Evolutionary conservation across 2,113 vertebrate genomes (phyloP), one percentile per base, ranked within the genome.

Genomic region (Paralichthys olivaceus): DNA sequence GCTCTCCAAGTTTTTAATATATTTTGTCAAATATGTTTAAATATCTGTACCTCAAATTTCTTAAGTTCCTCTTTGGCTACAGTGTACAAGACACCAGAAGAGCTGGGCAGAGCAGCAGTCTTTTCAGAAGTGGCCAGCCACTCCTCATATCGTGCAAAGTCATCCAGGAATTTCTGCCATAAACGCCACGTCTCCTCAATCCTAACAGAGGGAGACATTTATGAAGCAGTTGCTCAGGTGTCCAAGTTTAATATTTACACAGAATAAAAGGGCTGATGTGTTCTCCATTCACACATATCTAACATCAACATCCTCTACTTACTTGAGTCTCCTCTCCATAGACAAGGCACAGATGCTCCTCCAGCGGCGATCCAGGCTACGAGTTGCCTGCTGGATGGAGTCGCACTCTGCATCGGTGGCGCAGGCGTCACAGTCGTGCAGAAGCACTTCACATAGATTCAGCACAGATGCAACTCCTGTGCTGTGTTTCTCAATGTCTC

Each of bases 111-210:
- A 29, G 97, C 96, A 73, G 97, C 97, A 15, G 93, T 98, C 77
- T 83, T 95, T 83, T 99, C 98, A 0, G 97, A 97, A 75, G 80
- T 58, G 84, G 91, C 87, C 43, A 99, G 90, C 98, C 98, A 98
- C 23, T 96, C 96, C 90, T 98, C 97, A 75, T 98, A 99, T 19
- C 92, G 94, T 6, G 95, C 92, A 83, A 96, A 98, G 85, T 99
- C 98, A 5, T 99, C 98, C 64, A 99, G 90, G 90, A 99, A 99
- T 84, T 97, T 99, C 89, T 99, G 97, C 98, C 98, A 99, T 4
- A 99, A 86, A 62, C 96, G 89, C 96, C 97, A 98, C 0, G 98
- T 99, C 93, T 99, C 98, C 89, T 99, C 97, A 84, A 99, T 99
- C 91, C 98, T 99, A 83, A 17, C 60, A 64, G 49, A 54, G 23